Conservation (phyloP, 2,888 invertebrate genomes). For the Agrotis clavis region DNA sequence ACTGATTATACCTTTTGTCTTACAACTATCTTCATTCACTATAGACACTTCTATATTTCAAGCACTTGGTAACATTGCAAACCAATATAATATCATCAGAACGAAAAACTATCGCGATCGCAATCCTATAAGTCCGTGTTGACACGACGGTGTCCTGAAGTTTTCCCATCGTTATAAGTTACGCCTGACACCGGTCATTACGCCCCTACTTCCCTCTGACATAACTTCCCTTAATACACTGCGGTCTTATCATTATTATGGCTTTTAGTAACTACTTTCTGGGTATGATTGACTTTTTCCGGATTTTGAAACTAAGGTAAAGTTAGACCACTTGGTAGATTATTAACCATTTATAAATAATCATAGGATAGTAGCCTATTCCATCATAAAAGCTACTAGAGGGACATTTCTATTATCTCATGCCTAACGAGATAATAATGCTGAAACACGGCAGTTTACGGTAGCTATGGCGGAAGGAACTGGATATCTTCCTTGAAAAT, state of each 20-base stretch:
- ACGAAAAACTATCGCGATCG: slow-evolving; percentile 51
- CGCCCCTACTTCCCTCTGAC: slow-evolving; percentile 52
- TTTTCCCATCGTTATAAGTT: slow-evolving; percentile 71
- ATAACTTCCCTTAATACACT: slow-evolving; percentile 59
- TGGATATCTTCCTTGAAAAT: too few relatives aligned
- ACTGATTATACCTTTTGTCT: background rate
- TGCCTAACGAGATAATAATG: too few relatives aligned
- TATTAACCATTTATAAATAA: background rate
- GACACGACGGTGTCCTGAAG: slow-evolving; percentile 57
- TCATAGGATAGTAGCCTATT: background rate
- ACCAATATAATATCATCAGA: slow-evolving; percentile 43
- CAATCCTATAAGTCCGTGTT: slow-evolving; percentile 51
- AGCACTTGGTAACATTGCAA: slow-evolving; percentile 2
- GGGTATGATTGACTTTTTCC: background rate
- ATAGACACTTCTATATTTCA: background rate
- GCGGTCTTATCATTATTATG: slow-evolving; percentile 24
- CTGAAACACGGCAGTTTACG: too few relatives aligned
- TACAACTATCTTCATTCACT: background rate
- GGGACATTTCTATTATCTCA: too few relatives aligned
- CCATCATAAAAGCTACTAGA: too few relatives aligned
- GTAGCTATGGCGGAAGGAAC: too few relatives aligned
- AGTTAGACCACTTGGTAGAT: background rate
- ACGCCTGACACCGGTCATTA: slow-evolving; percentile 67
- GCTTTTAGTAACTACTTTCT: slow-evolving; percentile 8
- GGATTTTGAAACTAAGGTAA: background rate